Evolutionary conservation across 2,888 invertebrate species (phyloP).

Genomic region (Aleiodes alternator): DNA sequence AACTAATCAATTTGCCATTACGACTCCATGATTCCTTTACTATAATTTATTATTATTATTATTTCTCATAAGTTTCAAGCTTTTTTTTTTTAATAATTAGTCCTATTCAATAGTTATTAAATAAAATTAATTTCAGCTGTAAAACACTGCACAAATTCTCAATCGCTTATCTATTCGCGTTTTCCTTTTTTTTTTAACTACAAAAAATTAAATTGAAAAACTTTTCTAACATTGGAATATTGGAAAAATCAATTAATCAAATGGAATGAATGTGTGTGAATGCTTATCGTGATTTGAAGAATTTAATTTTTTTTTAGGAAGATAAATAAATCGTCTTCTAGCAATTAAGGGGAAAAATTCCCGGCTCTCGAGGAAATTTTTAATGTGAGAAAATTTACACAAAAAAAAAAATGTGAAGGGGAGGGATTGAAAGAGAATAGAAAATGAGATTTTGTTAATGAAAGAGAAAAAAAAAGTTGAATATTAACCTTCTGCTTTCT

Average conservation of each 20-base stretch:
- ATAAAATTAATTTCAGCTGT: conserved; percentile 50
- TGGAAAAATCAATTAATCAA: conserved; percentile 45
- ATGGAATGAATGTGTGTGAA: conserved; percentile 46
- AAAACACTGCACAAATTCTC: conserved; percentile 67
- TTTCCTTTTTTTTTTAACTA: not conserved
- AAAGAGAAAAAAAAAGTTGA: conserved; percentile 33
- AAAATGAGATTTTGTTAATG: conserved; percentile 27
- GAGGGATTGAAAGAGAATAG: conserved; percentile 9
- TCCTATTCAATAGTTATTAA: no score
- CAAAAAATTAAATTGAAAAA: no score
- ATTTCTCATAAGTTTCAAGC: conserved; percentile 50
- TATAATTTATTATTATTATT: conserved; percentile 46
- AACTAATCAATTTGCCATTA: conserved; percentile 51
- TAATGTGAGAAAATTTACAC: conserved; percentile 6
- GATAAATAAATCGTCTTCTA: no score
- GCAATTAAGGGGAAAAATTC: not conserved
- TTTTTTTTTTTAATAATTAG: conserved; percentile 28
- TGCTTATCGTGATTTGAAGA: conserved; percentile 16
- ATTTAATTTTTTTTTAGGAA: no score
- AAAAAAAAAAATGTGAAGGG: conserved; percentile 15
- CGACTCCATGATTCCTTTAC: conserved; percentile 45
- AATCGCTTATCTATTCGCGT: conserved; percentile 30
- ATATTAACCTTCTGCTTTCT: conserved; percentile 63
- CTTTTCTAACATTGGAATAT: no score
- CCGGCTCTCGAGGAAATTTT: conserved; percentile 25